Base-by-base conservation (phyloP, 2,113 vertebrate species). In the Colius striatus region DNA sequence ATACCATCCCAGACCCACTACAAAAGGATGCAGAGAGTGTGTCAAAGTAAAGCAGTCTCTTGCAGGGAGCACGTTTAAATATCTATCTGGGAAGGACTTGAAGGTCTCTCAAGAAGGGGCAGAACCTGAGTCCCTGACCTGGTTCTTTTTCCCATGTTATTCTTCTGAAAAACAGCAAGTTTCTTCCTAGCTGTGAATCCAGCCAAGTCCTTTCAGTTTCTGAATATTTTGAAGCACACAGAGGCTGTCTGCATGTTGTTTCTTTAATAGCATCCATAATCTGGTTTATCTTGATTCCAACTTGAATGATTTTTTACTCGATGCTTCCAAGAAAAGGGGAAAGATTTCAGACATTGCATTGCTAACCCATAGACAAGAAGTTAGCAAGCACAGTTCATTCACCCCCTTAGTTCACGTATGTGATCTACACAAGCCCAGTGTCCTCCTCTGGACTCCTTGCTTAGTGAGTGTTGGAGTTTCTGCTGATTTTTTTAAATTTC, bases 21-120 rank as follows among this genome's bases (percentile, higher is more conserved):
- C n/a, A n/a, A n/a, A n/a, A n/a, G n/a, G 30, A 47, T 4, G 7
- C 2, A 8, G 0, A 0, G 0, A 0, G 19, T 5, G 13, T n/a
- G 18, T 11, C 10, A 61, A 36, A 41, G 29, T 34, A 47, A 43
- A 6, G 20, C 21, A 21, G 8, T 65, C 30, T 55, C 3, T 47
- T 66, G 53, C 0, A 2, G 19, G 14, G 11, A 65, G 0, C 8
- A 23, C 45, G 20, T 27, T 48, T 21, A 13, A 58, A 54, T 1
- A 1, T 4, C 6, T 18, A 5, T 12, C 21, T 73, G 21, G 38
- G 27, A 81, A 54, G 34, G 30, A 47, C 18, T 30, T 3, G 3
- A 27, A 9, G 10, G 14, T 72, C 14, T 75, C 22, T 16, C 12
- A 71, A 10, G 19, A 86, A 57, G 14, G 4, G 1, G 15, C 1